Evolutionary conservation across 2,888 invertebrate genomes (phyloP), one percentile per base, ranked within the genome.

Genomic region (Branchipolynoe longqiensis): DNA sequence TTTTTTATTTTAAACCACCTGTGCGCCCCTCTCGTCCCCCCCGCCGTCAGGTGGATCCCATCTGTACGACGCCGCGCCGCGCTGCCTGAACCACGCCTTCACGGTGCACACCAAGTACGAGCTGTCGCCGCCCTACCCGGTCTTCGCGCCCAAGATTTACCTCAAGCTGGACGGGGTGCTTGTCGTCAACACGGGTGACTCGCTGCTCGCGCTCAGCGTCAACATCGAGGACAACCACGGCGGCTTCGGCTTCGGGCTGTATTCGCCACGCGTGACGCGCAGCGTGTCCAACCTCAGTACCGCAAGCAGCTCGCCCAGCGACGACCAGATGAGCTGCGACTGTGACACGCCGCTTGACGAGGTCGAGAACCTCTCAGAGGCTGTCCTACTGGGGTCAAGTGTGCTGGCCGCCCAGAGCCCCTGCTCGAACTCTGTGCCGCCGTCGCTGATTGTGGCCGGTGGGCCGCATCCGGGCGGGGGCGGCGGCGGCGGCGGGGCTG

Each of bases 41-140:
- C n/a, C n/a, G n/a, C n/a, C n/a, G n/a, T n/a, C 83, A 87, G 87
- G 86, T 82, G 36, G 56, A 14, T 22, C 84, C n/a, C 82, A 83
- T 31, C 36, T 82, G 31, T 85, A 85, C 36, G 85, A 82, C 38
- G 81, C 84, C 22, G 86, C 88, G n/a, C 87, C 88, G 8, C 78
- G 87, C 31, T 98, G 98, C 93, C 94, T 97, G 85, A 96, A 96
- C 92, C 98, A 98, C 93, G 97, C 98, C 92, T 96, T 98, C 90
- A 97, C 98, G 74, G 96, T 98, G 88, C 98, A 98, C 94, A 97
- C 97, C 89, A 97, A 97, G 92, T 97, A 98, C 93, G 97, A 97
- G 92, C 96, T 97, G 90, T 96, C 97, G n/a, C 93, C 92, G 74
- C 93, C 93, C n/a, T 93, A 92, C 87, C 93, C 93, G 12, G 89